phyloP scores from a whole-genome alignment of 2,113 vertebrate genomes.

The Odocoileus virginianus region DNA sequence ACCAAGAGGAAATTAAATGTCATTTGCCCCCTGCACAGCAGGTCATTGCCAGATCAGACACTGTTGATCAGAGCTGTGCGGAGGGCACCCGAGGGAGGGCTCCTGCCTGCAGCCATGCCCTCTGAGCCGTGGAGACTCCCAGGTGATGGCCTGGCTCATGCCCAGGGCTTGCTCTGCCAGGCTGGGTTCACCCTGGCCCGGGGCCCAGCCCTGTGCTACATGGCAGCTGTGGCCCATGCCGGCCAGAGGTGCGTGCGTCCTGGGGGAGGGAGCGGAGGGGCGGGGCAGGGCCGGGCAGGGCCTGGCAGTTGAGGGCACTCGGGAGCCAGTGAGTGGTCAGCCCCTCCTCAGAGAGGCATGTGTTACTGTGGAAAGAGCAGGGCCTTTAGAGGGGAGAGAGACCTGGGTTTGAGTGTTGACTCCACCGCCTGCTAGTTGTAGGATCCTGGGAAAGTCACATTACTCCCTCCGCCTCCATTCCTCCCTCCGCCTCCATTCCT shows the following conservation, averaged over 20 bases:
- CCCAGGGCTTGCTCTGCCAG: conserved; percentile 57
- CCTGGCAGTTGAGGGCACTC: neutral
- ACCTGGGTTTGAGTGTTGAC: neutral
- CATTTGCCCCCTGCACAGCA: conserved; percentile 69
- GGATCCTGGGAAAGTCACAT: neutral
- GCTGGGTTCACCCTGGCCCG: conserved; percentile 56
- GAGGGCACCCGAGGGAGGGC: conserved; percentile 46
- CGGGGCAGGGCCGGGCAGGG: neutral
- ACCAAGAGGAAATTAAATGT: conserved; percentile 76
- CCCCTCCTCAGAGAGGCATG: neutral
- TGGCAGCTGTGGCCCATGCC: conserved; percentile 60
- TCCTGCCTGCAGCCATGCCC: conserved; percentile 39
- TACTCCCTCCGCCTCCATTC: neutral
- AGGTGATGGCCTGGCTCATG: conserved; percentile 67
- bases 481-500: neutral
- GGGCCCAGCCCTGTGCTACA: conserved; percentile 47
- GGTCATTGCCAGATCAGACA: conserved; percentile 69
- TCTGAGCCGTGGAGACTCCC: conserved; percentile 62
- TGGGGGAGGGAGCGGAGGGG: neutral
- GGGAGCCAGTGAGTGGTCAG: neutral
- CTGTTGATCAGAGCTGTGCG: conserved; percentile 58
- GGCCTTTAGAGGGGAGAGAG: neutral
- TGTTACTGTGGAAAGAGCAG: neutral
- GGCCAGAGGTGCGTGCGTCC: neutral
- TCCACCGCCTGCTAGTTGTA: neutral